These are phyloP conservation scores for Zoroaster sp. DNA, from an alignment of 53 echinoderm and acorn worm genomes.

Conservation along the genomic window DNA sequence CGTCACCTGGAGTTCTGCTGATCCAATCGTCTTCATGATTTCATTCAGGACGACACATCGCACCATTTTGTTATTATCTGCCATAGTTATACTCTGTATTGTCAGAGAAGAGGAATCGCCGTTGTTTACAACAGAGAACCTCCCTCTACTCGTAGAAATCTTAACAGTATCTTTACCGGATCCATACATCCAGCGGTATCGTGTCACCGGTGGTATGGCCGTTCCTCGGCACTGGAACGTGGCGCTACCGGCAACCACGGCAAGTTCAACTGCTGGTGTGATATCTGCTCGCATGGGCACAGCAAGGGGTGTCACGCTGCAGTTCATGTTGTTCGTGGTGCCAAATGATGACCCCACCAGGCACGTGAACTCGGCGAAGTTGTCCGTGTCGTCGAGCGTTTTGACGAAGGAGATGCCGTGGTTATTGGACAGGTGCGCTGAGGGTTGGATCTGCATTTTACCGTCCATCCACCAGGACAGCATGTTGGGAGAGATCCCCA, in stretches of 20 bases:
- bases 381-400: conserved; percentile 5
- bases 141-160: conserved; percentile 8
- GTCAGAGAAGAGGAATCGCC: conserved; percentile 4
- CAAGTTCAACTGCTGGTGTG: neutral
- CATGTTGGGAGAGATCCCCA: conserved; percentile 15
- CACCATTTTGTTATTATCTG: conserved; percentile 21
- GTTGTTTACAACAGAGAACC: conserved; percentile 14
- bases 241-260: neutral
- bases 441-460: neutral
- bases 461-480: conserved; percentile 50
- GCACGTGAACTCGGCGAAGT: conserved; percentile 52
- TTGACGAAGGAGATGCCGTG: conserved; percentile 28
- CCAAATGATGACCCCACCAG: conserved; percentile 5
- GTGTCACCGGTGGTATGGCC: conserved; percentile 35
- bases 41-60: conserved; percentile 47
- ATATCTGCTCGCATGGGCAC: conserved; percentile 21
- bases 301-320: conserved; percentile 27
- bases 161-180: neutral
- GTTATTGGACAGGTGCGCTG: conserved; percentile 10
- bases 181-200: conserved; percentile 38
- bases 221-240: conserved; percentile 49
- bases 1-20: neutral
- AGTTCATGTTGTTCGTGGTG: conserved; percentile 16
- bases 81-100: neutral
- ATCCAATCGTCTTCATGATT: conserved; percentile 10